Conservation (phyloP, 2,113 vertebrate genomes). For the Spea bombifrons region DNA sequence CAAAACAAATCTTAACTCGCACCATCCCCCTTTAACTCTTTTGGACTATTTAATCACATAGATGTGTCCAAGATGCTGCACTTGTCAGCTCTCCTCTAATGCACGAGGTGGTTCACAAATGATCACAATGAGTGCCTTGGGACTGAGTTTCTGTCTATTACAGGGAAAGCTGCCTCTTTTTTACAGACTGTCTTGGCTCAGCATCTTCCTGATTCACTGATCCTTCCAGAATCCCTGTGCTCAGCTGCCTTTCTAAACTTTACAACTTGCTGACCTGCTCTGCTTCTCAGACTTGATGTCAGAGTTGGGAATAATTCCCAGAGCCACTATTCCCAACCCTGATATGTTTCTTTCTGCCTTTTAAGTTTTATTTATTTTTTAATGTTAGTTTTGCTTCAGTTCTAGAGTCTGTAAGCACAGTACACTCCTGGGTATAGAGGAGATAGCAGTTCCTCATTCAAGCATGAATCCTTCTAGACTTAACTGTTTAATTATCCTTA, state of each 20-base stretch:
- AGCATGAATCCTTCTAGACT: slow-evolving; percentile 23
- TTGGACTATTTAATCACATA: slow-evolving; percentile 39
- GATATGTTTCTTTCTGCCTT: slow-evolving; percentile 43
- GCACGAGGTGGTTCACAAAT: slow-evolving; percentile 30
- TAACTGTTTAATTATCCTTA: neutral
- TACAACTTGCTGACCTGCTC: slow-evolving; percentile 48
- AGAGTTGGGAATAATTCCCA: slow-evolving; percentile 38
- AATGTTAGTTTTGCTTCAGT: slow-evolving; percentile 24
- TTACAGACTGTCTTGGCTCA: slow-evolving; percentile 41
- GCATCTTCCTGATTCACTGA: slow-evolving; percentile 47
- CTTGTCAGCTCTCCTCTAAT: slow-evolving; percentile 45
- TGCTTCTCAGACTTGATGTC: slow-evolving; percentile 40
- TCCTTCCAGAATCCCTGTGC: slow-evolving; percentile 42
- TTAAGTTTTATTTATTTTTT: slow-evolving; percentile 11
- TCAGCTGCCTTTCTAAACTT: slow-evolving; percentile 45
- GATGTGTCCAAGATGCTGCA: slow-evolving; percentile 32
- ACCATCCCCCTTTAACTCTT: slow-evolving; percentile 33
- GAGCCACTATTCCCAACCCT: slow-evolving; percentile 22
- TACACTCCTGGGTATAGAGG: slow-evolving; percentile 37
- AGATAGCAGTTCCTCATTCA: slow-evolving; percentile 20
- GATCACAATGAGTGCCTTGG: slow-evolving; percentile 34
- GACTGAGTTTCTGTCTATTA: slow-evolving; percentile 43
- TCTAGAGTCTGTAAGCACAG: slow-evolving; percentile 27
- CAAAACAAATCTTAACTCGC: slow-evolving; percentile 13
- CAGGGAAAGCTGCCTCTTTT: slow-evolving; percentile 40